Evolutionary conservation across 1,140 invertebrate species (phyloP).

Genomic region (Nilaparvata lugens): DNA sequence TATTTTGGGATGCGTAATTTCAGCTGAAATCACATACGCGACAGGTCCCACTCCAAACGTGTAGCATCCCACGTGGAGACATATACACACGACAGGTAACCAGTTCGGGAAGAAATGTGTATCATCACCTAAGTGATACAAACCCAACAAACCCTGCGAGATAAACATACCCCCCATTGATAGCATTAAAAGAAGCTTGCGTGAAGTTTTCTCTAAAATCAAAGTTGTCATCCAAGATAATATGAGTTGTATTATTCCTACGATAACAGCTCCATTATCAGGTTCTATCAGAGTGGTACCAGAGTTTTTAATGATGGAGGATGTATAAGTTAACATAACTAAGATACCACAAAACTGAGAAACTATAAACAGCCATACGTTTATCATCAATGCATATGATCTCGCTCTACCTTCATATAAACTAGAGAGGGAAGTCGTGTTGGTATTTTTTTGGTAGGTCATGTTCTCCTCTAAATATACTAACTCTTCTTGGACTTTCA

Average conservation of each 20-base stretch:
- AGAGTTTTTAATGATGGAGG: slow-evolving; percentile 61
- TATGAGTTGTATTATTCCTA: slow-evolving; percentile 49
- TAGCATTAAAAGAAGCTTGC: slow-evolving; percentile 43
- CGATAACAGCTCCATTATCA: slow-evolving; percentile 55
- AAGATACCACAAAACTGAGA: too few species aligned
- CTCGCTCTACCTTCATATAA: too few species aligned
- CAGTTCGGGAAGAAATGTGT: slow-evolving; percentile 23
- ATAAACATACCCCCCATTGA: slow-evolving; percentile 39
- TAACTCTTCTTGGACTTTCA: slow-evolving; percentile 29
- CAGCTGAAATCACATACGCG: slow-evolving; percentile 11
- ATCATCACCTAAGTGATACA: slow-evolving; percentile 31
- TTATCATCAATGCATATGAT: too few species aligned
- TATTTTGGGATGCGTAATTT: slow-evolving; percentile 17
- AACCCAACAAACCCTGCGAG: slow-evolving; percentile 29
- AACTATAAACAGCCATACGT: too few species aligned
- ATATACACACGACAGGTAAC: slow-evolving; percentile 12
- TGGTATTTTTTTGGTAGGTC: background rate
- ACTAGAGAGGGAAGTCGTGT: too few species aligned
- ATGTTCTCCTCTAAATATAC: background rate
- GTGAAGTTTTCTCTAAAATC: slow-evolving; percentile 49
- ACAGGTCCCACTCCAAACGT: slow-evolving; percentile 13
- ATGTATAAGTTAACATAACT: slow-evolving; percentile 68
- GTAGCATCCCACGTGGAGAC: slow-evolving; percentile 4
- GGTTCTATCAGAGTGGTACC: slow-evolving; percentile 53
- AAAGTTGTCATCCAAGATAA: slow-evolving; percentile 39